These are phyloP conservation scores for Pyrrhosoma nymphula DNA, from an alignment of 2,888 invertebrate genomes.

Conservation along the genomic window DNA sequence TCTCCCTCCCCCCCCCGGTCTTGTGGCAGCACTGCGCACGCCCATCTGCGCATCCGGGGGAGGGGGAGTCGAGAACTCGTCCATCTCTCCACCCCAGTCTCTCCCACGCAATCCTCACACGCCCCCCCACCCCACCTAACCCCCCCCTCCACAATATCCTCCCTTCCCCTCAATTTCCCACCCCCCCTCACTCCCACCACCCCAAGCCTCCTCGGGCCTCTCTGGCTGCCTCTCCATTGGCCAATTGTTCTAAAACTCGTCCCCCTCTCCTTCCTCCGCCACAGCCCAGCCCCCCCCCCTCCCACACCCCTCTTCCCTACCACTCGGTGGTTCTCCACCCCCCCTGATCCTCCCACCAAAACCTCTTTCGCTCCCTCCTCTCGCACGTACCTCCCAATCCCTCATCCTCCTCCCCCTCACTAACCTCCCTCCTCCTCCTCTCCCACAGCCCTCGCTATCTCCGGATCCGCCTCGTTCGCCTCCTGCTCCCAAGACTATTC, in stretches of 20 bases:
- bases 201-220: not conserved
- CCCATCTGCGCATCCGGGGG: slow-evolving; percentile 37
- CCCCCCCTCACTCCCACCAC: not conserved
- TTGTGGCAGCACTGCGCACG: not conserved
- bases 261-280: not conserved
- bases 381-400: not conserved
- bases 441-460: not conserved
- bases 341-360: not conserved
- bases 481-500: slow-evolving; percentile 51
- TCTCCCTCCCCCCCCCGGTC: not conserved
- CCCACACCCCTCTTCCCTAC: not conserved
- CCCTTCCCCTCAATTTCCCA: not conserved
- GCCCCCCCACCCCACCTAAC: not conserved
- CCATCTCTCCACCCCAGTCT: not conserved
- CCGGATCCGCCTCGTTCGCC: not conserved
- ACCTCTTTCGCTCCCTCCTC: not conserved
- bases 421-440: not conserved
- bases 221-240: slow-evolving; percentile 62
- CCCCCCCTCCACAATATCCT: not conserved
- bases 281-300: not conserved
- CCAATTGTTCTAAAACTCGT: slow-evolving; percentile 63
- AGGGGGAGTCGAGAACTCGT: not conserved
- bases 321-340: not conserved
- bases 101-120: slow-evolving; percentile 18
- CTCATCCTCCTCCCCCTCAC: not conserved